Percentiles rank a stretch among this genome's conserved stretches.
These are phyloP conservation scores for Andrena fulva DNA, from an alignment of 2,888 invertebrate species.

Conservation along the genomic window DNA sequence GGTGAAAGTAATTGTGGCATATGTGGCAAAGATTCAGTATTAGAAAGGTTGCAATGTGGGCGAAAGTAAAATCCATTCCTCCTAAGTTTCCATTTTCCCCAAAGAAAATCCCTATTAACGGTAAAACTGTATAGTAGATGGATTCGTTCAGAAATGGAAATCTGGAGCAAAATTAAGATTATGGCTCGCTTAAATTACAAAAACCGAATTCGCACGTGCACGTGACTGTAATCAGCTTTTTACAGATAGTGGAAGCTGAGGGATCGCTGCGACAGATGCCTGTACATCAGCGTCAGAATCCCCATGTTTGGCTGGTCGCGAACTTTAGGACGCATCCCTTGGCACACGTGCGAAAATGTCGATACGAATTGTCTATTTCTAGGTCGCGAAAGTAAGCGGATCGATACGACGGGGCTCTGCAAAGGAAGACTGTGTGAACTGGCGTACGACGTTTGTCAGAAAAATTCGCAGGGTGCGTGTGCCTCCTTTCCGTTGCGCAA, in stretches of 20 bases:
- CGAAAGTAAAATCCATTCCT: background rate
- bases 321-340: slow-evolving; percentile 30
- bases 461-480: background rate
- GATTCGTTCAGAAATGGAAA: background rate
- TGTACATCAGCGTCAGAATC: slow-evolving; percentile 4
- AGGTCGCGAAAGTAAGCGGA: slow-evolving; percentile 54
- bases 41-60: too few species aligned
- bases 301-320: background rate
- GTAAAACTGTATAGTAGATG: too few species aligned
- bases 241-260: slow-evolving; percentile 10
- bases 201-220: background rate
- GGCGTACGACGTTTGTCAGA: slow-evolving; percentile 17
- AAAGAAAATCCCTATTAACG: too few species aligned
- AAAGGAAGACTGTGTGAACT: slow-evolving; percentile 29
- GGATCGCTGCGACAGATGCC: background rate
- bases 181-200: background rate
- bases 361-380: slow-evolving; percentile 57
- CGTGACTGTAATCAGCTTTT: slow-evolving; percentile 6
- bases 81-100: background rate
- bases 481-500: background rate
- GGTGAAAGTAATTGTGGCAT: slow-evolving; percentile 1
- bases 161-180: background rate
- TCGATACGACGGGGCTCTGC: slow-evolving; percentile 40
- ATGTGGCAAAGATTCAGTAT: background rate
- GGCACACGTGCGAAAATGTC: slow-evolving; percentile 59